Conservation (phyloP, 2,113 vertebrate species). For the Pomatorhinus ruficollis region DNA sequence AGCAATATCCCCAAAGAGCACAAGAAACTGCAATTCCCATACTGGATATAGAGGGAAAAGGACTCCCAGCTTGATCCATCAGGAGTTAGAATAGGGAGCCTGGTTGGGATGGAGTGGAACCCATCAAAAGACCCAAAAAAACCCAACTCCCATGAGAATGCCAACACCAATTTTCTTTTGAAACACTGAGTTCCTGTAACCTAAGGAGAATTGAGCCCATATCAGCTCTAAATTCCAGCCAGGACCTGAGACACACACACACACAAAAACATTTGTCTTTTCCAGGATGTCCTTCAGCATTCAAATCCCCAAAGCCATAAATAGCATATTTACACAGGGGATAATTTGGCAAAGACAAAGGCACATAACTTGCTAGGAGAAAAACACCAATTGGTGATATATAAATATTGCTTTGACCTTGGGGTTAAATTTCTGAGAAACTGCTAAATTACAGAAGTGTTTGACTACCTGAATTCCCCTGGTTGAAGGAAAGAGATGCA, state of each 20-base stretch:
- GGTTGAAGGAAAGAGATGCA: background rate
- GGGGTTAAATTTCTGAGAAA: background rate
- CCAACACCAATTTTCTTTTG: background rate
- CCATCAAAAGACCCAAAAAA: background rate
- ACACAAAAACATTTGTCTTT: background rate
- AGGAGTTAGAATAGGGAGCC: background rate
- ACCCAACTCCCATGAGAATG: background rate
- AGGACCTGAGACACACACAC: background rate
- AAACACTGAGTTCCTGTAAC: background rate
- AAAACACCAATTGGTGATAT: background rate
- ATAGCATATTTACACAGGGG: background rate
- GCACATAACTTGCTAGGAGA: background rate
- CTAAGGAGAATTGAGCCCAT: background rate
- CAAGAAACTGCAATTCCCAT: background rate
- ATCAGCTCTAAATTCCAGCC: background rate
- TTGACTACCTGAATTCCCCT: background rate
- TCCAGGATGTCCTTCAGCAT: background rate
- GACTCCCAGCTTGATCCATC: background rate
- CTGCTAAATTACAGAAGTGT: background rate
- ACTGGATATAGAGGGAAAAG: background rate
- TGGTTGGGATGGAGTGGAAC: rapidly evolving
- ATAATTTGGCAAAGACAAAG: background rate
- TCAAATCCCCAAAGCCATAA: background rate
- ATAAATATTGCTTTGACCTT: background rate
- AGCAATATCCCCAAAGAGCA: background rate